These are phyloP conservation scores for Rugalucina vietnamica DNA, from an alignment of 2,888 invertebrate genomes.

Conservation along the genomic window DNA sequence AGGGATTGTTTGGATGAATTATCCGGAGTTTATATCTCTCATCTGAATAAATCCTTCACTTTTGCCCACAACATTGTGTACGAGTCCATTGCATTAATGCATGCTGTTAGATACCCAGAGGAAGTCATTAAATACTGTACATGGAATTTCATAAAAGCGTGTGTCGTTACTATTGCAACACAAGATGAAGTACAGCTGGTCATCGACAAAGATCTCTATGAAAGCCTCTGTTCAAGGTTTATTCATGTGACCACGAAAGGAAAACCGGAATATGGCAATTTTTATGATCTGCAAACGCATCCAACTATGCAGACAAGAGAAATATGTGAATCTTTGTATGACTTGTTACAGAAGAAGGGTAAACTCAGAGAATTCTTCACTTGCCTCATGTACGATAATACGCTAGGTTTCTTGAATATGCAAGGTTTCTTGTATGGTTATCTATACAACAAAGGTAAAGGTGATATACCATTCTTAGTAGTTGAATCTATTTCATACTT, in stretches of 20 bases:
- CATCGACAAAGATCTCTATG: background rate
- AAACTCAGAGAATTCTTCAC: constrained; percentile 1
- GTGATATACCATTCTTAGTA: background rate
- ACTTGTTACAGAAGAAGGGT: background rate
- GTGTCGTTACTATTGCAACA: background rate
- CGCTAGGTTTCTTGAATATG: no score
- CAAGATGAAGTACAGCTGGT: background rate
- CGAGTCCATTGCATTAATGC: constrained; percentile 12
- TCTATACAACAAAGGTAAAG: background rate
- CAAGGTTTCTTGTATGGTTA: constrained; percentile 11
- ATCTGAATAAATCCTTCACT: background rate
- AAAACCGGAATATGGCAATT: no score
- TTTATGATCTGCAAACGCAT: constrained; percentile 5
- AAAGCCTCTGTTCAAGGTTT: background rate
- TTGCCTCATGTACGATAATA: background rate
- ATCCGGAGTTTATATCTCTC: background rate
- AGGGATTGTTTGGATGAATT: background rate
- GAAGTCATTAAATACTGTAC: constrained; percentile 23
- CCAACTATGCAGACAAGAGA: background rate
- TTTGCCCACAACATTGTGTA: constrained; percentile 16
- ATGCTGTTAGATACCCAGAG: constrained; percentile 3
- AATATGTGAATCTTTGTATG: background rate
- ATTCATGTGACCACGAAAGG: no score
- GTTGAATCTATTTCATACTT: background rate
- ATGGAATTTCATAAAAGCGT: constrained; percentile 8